A percentile compares a stretch with the other conserved stretches of the same genome.
Evolutionary conservation across 2,888 invertebrate species (phyloP).

Genomic region (Oscheius onirici): DNA sequence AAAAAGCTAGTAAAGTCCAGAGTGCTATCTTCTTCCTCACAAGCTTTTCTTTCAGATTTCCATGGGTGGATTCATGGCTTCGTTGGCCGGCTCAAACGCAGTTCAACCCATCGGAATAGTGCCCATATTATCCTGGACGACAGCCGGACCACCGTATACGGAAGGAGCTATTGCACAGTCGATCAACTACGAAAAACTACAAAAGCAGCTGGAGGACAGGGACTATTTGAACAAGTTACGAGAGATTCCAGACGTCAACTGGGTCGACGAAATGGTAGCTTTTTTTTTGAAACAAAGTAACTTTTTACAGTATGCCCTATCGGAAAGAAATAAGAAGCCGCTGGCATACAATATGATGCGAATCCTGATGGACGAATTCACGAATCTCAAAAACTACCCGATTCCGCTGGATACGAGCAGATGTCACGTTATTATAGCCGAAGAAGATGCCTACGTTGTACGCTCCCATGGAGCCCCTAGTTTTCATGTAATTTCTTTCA

Average conservation of each 20-base stretch:
- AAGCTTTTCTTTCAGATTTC: conserved; percentile 59
- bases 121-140: conserved; percentile 96
- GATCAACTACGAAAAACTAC: conserved; percentile 38
- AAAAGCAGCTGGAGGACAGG: conserved; percentile 43
- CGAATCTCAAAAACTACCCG: conserved; percentile 92
- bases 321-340: conserved; percentile 34
- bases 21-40: too few relatives aligned
- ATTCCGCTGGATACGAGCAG: conserved; percentile 85
- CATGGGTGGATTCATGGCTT: conserved; percentile 85
- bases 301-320: conserved; percentile 28
- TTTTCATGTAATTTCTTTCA: conserved; percentile 39
- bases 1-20: too few relatives aligned
- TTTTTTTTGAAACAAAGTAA: background rate
- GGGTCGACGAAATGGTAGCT: conserved; percentile 46
- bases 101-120: conserved; percentile 88
- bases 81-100: conserved; percentile 94
- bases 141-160: conserved; percentile 89
- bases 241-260: conserved; percentile 43
- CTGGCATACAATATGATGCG: conserved; percentile 80
- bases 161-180: conserved; percentile 43
- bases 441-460: conserved; percentile 62
- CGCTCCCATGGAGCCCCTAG: conserved; percentile 40
- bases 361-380: conserved; percentile 98
- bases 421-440: conserved; percentile 82
- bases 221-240: conserved; percentile 44